A percentile compares a stretch with the other conserved stretches of the same genome.
Conservation (phyloP, 1,140 invertebrate genomes). For the Bombyx mori region ASM3026992v2 NC_085127.1:5865501-5866000, state of each 20-base stretch:
- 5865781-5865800: slow-evolving; percentile 33
- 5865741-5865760: slow-evolving; percentile 23
- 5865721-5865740: slow-evolving; percentile 13
- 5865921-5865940: background rate
- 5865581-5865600: slow-evolving; percentile 20
- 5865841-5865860: slow-evolving; percentile 41
- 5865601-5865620: slow-evolving; percentile 48
- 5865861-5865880: slow-evolving; percentile 60
- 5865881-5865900: slow-evolving; percentile 68
- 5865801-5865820: slow-evolving; percentile 12
- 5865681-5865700: slow-evolving; percentile 18
- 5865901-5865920: slow-evolving; percentile 59
- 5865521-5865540: slow-evolving; percentile 1
- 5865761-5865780: slow-evolving; percentile 27
- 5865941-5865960: slow-evolving; percentile 16
- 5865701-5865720: slow-evolving; percentile 6
- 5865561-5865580: slow-evolving; percentile 12
- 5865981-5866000: slow-evolving; percentile 19
- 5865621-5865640: slow-evolving; percentile 65
- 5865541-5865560: slow-evolving; percentile 10
- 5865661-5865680: slow-evolving; percentile 20
- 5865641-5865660: slow-evolving; percentile 58
- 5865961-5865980: slow-evolving; percentile 38
- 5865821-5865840: background rate
- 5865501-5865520: slow-evolving; percentile 10